phyloP scores from a whole-genome alignment of 2,797 vertebrate genomes.

The Acomys russatus region DNA sequence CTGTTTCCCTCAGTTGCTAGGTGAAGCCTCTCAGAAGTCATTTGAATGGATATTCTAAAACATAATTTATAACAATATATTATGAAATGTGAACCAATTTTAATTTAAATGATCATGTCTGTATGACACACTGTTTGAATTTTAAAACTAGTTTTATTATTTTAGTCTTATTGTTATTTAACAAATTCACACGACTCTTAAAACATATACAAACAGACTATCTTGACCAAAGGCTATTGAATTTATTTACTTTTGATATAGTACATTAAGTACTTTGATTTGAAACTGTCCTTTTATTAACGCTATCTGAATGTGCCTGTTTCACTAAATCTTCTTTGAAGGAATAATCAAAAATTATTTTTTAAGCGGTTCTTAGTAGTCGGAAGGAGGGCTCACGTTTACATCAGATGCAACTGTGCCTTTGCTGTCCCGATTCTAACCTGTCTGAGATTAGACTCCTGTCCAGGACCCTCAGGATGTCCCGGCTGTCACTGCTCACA shows the following conservation, averaged over 20 bases:
- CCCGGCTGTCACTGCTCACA: too few relatives aligned
- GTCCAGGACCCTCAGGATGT: background rate
- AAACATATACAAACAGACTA: background rate
- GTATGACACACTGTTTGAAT: conserved; percentile 6
- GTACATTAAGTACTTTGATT: background rate
- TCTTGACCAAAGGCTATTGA: background rate
- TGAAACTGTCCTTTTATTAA: background rate
- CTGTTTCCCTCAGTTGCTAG: too few relatives aligned
- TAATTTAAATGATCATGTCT: background rate
- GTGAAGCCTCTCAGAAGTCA: too few relatives aligned
- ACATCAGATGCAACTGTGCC: background rate
- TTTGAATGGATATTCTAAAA: background rate
- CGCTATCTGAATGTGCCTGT: background rate
- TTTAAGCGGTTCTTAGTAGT: background rate
- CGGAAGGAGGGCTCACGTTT: background rate
- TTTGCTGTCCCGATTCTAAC: fast-evolving
- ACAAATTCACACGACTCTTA: background rate
- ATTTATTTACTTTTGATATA: background rate
- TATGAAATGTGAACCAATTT: background rate
- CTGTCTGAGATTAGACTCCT: background rate
- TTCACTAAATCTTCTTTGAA: background rate
- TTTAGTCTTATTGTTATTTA: background rate
- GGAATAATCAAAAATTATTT: background rate
- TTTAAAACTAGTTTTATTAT: background rate
- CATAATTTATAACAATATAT: background rate